A percentile compares a stretch with the other conserved stretches of the same genome.
Evolutionary conservation across 2,113 vertebrate genomes (phyloP).

Genomic region (Eptesicus fuscus): DNA sequence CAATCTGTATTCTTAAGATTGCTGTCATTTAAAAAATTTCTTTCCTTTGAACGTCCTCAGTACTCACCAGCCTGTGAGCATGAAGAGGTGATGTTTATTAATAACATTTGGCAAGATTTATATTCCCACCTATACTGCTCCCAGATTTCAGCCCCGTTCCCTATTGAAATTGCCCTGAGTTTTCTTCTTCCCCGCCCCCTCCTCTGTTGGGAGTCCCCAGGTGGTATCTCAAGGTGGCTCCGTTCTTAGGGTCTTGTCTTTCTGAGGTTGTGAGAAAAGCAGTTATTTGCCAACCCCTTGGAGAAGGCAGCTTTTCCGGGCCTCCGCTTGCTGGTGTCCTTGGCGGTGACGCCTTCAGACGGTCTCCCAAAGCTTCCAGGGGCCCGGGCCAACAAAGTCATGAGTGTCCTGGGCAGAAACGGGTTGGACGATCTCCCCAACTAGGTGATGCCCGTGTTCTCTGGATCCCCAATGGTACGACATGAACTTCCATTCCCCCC

Average conservation of each 20-base stretch:
- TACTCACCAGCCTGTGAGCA: not conserved
- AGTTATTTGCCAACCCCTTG: not conserved
- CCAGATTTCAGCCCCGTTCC: not conserved
- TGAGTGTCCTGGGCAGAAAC: not conserved
- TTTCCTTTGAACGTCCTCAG: not conserved
- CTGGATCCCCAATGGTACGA: not conserved
- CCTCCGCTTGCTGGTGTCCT: not conserved
- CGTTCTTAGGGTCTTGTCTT: not conserved
- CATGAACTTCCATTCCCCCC: not conserved
- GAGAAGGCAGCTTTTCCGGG: not conserved
- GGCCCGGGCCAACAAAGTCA: not conserved
- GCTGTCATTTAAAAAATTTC: not conserved
- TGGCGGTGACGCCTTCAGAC: not conserved
- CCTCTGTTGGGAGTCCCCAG: not conserved
- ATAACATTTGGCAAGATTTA: not conserved
- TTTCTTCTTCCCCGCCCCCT: not conserved
- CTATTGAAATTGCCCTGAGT: not conserved
- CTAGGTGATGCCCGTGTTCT: not conserved
- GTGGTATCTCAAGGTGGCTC: not conserved
- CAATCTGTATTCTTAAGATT: not conserved
- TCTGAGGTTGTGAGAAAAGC: not conserved
- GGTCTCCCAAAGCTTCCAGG: not conserved
- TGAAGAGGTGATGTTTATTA: not conserved
- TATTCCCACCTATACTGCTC: not conserved
- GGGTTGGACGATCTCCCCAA: not conserved